Percentiles rank a stretch among this genome's conserved stretches.
Evolutionary conservation across 2,113 vertebrate species (phyloP).

Genomic region (Procavia capensis): DNA sequence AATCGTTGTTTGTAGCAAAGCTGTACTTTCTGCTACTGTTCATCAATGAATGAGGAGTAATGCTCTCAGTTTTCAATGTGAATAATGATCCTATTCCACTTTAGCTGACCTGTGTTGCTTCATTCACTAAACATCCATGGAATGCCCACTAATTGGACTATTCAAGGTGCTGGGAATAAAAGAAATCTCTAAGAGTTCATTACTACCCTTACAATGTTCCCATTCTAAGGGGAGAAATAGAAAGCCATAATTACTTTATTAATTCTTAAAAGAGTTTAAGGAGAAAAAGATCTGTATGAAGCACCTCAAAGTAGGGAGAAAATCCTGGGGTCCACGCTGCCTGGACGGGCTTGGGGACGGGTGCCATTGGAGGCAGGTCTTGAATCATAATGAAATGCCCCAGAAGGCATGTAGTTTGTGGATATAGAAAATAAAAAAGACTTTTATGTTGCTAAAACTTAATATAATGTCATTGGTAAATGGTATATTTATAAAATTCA

Average conservation of each 20-base stretch:
- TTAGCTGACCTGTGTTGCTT: not conserved
- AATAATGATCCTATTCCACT: not conserved
- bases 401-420: not conserved
- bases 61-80: not conserved
- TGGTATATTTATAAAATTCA: not conserved
- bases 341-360: not conserved
- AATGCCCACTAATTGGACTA: not conserved
- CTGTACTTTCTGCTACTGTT: not conserved
- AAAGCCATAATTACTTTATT: not conserved
- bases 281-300: not conserved
- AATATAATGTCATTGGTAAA: not conserved
- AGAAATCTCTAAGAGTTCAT: not conserved
- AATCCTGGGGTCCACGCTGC: not conserved
- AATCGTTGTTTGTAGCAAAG: not conserved
- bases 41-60: not conserved
- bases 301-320: not conserved
- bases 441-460: conserved; percentile 7
- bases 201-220: not conserved
- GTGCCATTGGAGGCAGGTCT: not conserved
- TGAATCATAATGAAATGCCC: not conserved
- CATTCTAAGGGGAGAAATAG: not conserved
- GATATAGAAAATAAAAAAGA: not conserved
- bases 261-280: not conserved
- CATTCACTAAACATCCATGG: not conserved
- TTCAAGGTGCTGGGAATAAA: not conserved